Evolutionary conservation across 92 coral and sea anemone genomes (phyloP).

Genomic region (Diadumene lineata): DNA sequence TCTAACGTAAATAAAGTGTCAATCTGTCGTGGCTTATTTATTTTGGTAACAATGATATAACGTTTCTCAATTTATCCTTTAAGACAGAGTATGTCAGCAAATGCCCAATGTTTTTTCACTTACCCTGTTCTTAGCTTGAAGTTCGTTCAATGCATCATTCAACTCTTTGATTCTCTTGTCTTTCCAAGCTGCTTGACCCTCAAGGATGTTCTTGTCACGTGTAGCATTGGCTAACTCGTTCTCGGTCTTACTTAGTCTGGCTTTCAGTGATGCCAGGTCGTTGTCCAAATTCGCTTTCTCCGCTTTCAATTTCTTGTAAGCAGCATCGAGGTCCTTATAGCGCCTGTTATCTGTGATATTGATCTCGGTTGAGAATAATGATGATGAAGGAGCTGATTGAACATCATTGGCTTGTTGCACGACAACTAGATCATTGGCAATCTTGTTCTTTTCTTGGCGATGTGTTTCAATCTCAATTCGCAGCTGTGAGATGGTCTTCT

Average conservation of each 20-base stretch:
- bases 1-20: too few species aligned
- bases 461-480: slow-evolving; percentile 77
- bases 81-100: neutral
- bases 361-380: slow-evolving; percentile 61
- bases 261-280: slow-evolving; percentile 52
- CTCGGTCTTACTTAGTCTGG: slow-evolving; percentile 58
- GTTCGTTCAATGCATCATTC: slow-evolving; percentile 69
- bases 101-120: neutral
- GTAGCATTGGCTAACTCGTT: slow-evolving; percentile 64
- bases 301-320: slow-evolving; percentile 74
- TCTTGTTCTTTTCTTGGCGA: slow-evolving; percentile 66
- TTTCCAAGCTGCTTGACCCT: slow-evolving; percentile 83
- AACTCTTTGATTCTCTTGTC: slow-evolving; percentile 79
- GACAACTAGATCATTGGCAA: slow-evolving; percentile 60
- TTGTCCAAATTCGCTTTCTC: slow-evolving; percentile 66
- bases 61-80: neutral
- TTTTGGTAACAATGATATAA: slow-evolving; percentile 9
- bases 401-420: slow-evolving; percentile 64
- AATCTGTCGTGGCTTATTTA: too few species aligned
- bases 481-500: slow-evolving; percentile 77
- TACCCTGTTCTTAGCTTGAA: slow-evolving; percentile 75
- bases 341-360: slow-evolving; percentile 68
- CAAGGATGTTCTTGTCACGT: slow-evolving; percentile 76
- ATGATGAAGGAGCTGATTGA: slow-evolving; percentile 80
- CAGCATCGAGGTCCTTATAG: slow-evolving; percentile 82